Base-by-base conservation (phyloP, 2,113 vertebrate genomes). In the Mormoops blainvillei region DNA sequence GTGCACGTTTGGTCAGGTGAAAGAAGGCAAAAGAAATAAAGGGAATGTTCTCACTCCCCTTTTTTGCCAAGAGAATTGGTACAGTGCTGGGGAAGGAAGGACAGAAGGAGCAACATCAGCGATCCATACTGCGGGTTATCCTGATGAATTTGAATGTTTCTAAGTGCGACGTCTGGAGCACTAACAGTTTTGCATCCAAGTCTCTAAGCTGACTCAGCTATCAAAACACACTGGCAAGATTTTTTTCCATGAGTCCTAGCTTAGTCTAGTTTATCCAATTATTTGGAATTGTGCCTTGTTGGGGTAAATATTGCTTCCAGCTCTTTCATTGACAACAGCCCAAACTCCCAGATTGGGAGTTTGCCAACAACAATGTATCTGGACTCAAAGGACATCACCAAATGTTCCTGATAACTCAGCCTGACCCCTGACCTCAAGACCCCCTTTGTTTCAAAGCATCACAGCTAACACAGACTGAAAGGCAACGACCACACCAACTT, bases 211-310 rank as follows among this genome's bases (percentile, higher is more conserved):
- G 67, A 92, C 82, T 94, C 86, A 91, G 86, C 77, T 92, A 78
- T 61, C 95, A 85, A 94, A 94, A 89, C 85, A 68, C 13, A 95
- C 18, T 78, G 91, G 2, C 1, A 73, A 41, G 41, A 36, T 74
- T 95, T 97, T 95, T 97, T 95, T 94, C 14, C 50, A 87, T 85
- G 45, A 65, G n/a, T 54, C 84, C 93, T 87, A 95, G 67, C 93
- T 96, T 95, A 95, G 73, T 96, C 85, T 74, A 94, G 71, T 88
- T 95, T 78, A 96, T 92, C 94, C 95, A 98, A 52, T 41, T 3
- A 58, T 63, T 96, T 98, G 78, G 31, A 76, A 93, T 95, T 93
- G 61, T 92, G 70, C 31, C 92, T 93, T 3, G 33, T 9, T 83
- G 61, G 91, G 95, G 67, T 84, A 86, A 97, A 97, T 89, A 68